Evolutionary conservation across 2,797 vertebrate species (phyloP), one percentile per base, ranked within the genome.

Genomic region (Euthynnus affinis): DNA sequence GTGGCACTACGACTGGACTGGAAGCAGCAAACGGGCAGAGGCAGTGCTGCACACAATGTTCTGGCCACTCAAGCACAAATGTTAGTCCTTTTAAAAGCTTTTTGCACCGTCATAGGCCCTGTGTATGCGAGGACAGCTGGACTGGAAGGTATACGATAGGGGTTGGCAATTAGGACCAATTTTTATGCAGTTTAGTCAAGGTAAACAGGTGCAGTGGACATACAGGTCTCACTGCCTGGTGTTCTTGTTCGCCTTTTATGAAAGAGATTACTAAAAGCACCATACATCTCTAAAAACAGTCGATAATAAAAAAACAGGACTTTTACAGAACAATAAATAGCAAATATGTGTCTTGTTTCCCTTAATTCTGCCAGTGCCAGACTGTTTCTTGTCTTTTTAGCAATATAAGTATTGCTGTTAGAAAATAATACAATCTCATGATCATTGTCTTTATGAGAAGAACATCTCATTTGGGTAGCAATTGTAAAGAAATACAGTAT

Each of bases 11-110:
- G 40, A 78, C 81, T 53, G 75, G 89, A 85, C 75, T 62, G 37
- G 76, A 74, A 32, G 74, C 71, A 71, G 67, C 5, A 20, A 63
- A 65, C 37, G 66, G 60, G 80, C 37, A 72, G 82, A 80, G 20
- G 73, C 69, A 52, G 66, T 0, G 65, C 74, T 71, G 82, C 82
- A 88, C 85, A 79, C 59, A 72, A 89, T 93, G 91, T 93, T 90
- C 91, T 88, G 71, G 87, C 87, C 90, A 90, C 60, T 94, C 89
- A 89, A 88, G 92, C 90, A 90, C 85, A 90, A 94, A 82, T 80
- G 77, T 82, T 85, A 62, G 81, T 61, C 85, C 80, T 90, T 90
- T 86, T 92, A 94, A 94, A 93, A 92, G 88, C 88, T 93, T 91
- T 94, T 91, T 89, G 84, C 79, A 48, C 76, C 51, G 69, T 89